Evolutionary conservation across 2,888 invertebrate species (phyloP).

Genomic region (Synergus japonicus): DNA sequence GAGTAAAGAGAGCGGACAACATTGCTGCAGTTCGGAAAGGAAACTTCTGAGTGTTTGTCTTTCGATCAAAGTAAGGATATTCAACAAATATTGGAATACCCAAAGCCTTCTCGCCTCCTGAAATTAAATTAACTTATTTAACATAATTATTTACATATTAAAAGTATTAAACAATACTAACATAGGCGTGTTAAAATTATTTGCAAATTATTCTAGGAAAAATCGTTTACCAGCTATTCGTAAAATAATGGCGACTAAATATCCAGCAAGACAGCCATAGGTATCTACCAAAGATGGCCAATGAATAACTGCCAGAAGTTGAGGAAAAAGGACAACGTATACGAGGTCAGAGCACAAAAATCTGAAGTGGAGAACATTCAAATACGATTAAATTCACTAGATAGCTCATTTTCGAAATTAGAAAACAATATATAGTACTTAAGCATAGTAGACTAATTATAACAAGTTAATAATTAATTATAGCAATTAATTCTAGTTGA

Average conservation of each 20-base stretch:
- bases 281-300: slow-evolving; percentile 82
- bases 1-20: slow-evolving; percentile 79
- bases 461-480: too few relatives aligned
- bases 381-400: background rate
- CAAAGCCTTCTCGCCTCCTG: slow-evolving; percentile 81
- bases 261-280: slow-evolving; percentile 82
- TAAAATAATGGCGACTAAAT: slow-evolving; percentile 78
- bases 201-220: background rate
- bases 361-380: slow-evolving; percentile 65
- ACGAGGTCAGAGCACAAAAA: slow-evolving; percentile 85
- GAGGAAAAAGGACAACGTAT: slow-evolving; percentile 86
- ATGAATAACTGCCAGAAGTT: slow-evolving; percentile 84
- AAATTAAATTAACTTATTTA: slow-evolving; percentile 42
- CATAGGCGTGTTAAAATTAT: too few relatives aligned
- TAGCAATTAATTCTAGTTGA: background rate
- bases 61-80: slow-evolving; percentile 79
- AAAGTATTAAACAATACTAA: too few relatives aligned
- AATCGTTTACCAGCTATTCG: slow-evolving; percentile 76
- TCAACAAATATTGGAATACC: slow-evolving; percentile 80
- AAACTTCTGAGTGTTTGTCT: slow-evolving; percentile 80
- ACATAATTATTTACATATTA: background rate
- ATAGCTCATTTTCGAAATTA: background rate
- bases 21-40: slow-evolving; percentile 84
- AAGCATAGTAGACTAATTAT: background rate
- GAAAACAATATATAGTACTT: background rate